Base-by-base conservation (phyloP, 2,113 vertebrate genomes). In the Peromyscus maniculatus region DNA sequence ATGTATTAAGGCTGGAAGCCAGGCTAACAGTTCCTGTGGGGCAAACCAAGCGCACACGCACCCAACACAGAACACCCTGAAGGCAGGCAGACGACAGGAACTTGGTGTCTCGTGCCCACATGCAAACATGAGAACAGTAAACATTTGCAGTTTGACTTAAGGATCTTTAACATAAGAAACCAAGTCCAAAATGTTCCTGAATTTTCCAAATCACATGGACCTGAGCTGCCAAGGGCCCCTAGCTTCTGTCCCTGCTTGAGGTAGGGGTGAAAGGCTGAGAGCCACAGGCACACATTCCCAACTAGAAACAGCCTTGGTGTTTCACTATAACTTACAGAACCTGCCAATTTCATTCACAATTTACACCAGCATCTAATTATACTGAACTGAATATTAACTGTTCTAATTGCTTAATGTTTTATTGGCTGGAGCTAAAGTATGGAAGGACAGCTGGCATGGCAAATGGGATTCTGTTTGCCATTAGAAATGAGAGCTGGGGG, bases 311-410 rank as follows among this genome's bases (percentile, higher is more conserved):
- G 92, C 95, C 78, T 71, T 82, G 82, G 67, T 49, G 89, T 92
- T 94, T 83, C 82, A 57, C 93, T 94, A 33, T 55, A 96, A 92
- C 96, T 89, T 96, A 92, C 4, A 67, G 93, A 97, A 89, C n/a
- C 94, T 96, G 93, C 95, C 97, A 96, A 97, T 97, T 97, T 95
- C 97, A 96, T 91, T 97, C 96, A 93, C 72, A 92, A 96, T 96
- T 97, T 95, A 98, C 87, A 94, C 86, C 95, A 92, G 95, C 87
- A 97, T 96, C 97, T 96, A 98, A 98, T 98, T 96, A 96, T 92
- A 96, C 91, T 96, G 93, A 98, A 97, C 94, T 97, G 95, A 97
- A 96, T 97, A 98, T 96, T 96, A 98, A 97, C 96, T 66, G 89
- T 87, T 96, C 94, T 97, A 98, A 98, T 97, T 97, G 97, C 96